phyloP scores from a whole-genome alignment of 2,888 invertebrate genomes.

The Plebejus argus region DNA sequence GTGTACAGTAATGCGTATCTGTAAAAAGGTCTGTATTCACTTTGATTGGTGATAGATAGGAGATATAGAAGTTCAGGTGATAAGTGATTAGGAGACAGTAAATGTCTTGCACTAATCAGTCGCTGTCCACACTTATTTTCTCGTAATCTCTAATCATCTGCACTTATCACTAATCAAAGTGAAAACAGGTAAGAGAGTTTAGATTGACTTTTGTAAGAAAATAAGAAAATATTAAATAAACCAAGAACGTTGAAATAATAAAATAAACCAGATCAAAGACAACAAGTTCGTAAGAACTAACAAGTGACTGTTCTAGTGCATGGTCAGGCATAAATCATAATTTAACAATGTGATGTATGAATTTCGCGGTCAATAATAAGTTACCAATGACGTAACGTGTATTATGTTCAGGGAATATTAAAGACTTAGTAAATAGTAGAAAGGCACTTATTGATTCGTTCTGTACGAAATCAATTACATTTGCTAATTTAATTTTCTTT shows the following conservation, averaged over 20 bases:
- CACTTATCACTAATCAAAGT: too few relatives aligned
- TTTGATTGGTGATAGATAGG: too few relatives aligned
- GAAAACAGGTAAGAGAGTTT: too few relatives aligned
- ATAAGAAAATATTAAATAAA: not conserved
- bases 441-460: not conserved
- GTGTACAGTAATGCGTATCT: too few relatives aligned
- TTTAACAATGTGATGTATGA: not conserved
- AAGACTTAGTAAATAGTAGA: not conserved
- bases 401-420: not conserved
- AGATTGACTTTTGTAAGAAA: too few relatives aligned
- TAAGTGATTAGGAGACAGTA: too few relatives aligned
- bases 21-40: too few relatives aligned
- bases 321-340: not conserved
- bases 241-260: too few relatives aligned
- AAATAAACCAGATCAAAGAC: not conserved
- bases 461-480: not conserved
- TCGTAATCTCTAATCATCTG: too few relatives aligned
- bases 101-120: too few relatives aligned
- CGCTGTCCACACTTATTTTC: too few relatives aligned
- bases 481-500: slow-evolving; percentile 10
- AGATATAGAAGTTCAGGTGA: too few relatives aligned
- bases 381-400: not conserved
- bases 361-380: slow-evolving; percentile 12
- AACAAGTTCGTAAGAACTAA: not conserved
- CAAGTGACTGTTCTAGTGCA: not conserved